Evolutionary conservation across 1,140 invertebrate species (phyloP), one percentile per base, ranked within the genome.

Genomic region (Acromyrmex heyeri): DNA sequence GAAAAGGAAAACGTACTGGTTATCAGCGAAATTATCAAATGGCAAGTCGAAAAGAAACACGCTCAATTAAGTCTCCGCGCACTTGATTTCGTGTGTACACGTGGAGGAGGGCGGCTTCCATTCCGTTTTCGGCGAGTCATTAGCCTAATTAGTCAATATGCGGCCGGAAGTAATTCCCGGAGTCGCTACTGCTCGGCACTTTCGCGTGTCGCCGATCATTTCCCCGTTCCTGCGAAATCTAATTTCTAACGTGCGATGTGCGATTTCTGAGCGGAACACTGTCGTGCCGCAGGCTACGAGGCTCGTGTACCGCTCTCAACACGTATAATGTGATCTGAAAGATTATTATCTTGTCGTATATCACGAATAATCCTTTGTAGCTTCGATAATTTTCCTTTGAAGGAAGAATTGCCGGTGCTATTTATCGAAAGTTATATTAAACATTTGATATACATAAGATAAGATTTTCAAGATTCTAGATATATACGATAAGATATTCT

Each of bases 71-170:
- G 55, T 75, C 59, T 50, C 55, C 69, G 55, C 79, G 38, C 24
- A 83, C 55, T 75, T 75, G 79, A 83, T 75, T 83, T 83, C 79
- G 69, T 62, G 69, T 83, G 34, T 61, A 62, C 10, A 48, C 38
- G 53, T 6, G 44, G 38, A 61, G 38, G 4, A 50, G 34, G 57
- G 24, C 16, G 21, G 55, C 57, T 30, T 67, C 34, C 34, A n/a
- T 16, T 65, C 72, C 62, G 85, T 90, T 90, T 83, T 89, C 67
- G 88, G 59, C 53, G 24, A 82, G 88, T 90, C 73, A 87, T 90
- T 90, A 90, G 73, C 78, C 88, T 89, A 89, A 90, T 90, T 90
- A 90, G 55, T 21, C 85, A 69, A 73, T 87, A 77, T 34, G 53
- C 16, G 78, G 53, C 73, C 77, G 88, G 73, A 82, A 70, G 57